Conservation (phyloP, 2,888 invertebrate genomes). For the Cheilosia vernalis region DNA sequence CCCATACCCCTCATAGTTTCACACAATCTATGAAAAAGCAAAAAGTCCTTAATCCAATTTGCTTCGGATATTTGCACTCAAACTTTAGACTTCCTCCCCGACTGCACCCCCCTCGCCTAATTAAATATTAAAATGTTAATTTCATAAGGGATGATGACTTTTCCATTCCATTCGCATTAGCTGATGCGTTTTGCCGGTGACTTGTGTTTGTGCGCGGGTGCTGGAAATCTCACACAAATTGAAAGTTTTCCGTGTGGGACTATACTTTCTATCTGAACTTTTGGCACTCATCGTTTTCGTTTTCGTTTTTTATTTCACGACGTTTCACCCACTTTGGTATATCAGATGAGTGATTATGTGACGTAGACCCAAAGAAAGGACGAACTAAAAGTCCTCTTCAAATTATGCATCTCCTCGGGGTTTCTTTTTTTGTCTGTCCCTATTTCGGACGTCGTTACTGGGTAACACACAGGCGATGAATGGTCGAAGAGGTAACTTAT, state of each 20-base stretch:
- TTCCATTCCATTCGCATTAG: constrained; percentile 65
- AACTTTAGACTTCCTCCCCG: constrained; percentile 39
- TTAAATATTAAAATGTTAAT: constrained; percentile 75
- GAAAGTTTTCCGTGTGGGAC: constrained; percentile 54
- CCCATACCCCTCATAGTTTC: not conserved
- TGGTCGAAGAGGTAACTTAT: constrained; percentile 56
- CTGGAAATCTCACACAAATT: constrained; percentile 29
- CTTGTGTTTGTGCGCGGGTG: constrained; percentile 9
- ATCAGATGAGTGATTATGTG: constrained; percentile 51
- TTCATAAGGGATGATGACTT: constrained; percentile 71
- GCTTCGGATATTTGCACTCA: constrained; percentile 66
- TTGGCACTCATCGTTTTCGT: constrained; percentile 3
- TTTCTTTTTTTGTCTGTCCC: not conserved
- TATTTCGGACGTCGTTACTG: constrained; percentile 40
- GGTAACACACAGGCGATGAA: constrained; percentile 47
- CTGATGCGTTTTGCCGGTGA: constrained; percentile 50
- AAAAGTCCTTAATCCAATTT: constrained; percentile 73
- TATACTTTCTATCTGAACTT: not conserved
- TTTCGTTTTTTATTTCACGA: constrained; percentile 1
- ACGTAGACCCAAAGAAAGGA: constrained; percentile 13
- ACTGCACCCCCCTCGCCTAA: constrained; percentile 41
- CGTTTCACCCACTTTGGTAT: constrained; percentile 33
- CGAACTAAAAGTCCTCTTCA: constrained; percentile 53
- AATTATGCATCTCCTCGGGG: constrained; percentile 58
- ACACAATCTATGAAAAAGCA: constrained; percentile 7